Base-by-base conservation (phyloP, 2,113 vertebrate species). In the Lanius collurio region DNA sequence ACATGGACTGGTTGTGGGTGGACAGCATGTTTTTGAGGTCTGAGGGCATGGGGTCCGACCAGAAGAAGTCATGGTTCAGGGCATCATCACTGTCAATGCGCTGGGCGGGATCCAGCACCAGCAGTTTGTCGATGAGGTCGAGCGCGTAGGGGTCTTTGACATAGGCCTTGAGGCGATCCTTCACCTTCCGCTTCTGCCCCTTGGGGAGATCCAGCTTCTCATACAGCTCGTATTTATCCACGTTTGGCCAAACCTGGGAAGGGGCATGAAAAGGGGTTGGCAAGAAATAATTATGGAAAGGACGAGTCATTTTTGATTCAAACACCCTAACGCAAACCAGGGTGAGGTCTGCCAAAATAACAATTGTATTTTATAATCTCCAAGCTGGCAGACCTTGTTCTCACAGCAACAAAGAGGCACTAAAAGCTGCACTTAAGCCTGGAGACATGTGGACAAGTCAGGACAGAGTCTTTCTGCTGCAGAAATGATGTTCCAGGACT, bases 11-110 rank as follows among this genome's bases (percentile, higher is more conserved):
- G 98, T 99, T 99, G 97, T 99, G 99, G 3, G 99, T 99, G 75
- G 99, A 99, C 20, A 99, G 98, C 99, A 99, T 99, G 98, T 99
- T 99, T 95, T 99, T 99, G 82, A 99, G 98, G 97, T 99, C 99
- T 0, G 99, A 99, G 4, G 99, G 99, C 99, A 99, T 99, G 46
- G 99, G 99, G 96, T 99, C 99, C 0, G 99, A 99, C 99, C 99
- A 99, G 98, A 99, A 99, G 98, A 99, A 99, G 97, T 99, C 99
- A 0, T 99, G 99, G 96, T 99, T 99, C 67, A 99, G 98, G 0
- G 99, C 99, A 0, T 99, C 99, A 0, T 99, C 99, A 0, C 99
- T 99, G 98, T 99, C 99, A 0, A 97, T 99, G 57, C 99, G 98
- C 96, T 99, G 99, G 1, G 98, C 97, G 0, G 99, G 99, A 49